These are phyloP conservation scores for honey bee (Apis mellifera) DNA, from an alignment of 1,140 invertebrate genomes.

Conservation along the genomic window Amel_HAv3.1 CM009937.2:5826501-5827000, in stretches of 20 bases:
- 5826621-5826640: neutral
- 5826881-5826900: no score
- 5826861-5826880: no score
- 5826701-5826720: neutral
- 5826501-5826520: neutral
- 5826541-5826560: conserved; percentile 9
- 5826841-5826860: neutral
- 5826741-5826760: neutral
- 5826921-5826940: no score
- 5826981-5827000: no score
- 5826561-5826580: neutral
- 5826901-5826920: no score
- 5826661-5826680: neutral
- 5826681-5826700: neutral
- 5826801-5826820: neutral
- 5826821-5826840: neutral
- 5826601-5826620: neutral
- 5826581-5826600: neutral
- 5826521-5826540: neutral
- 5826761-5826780: no score
- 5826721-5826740: neutral
- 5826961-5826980: no score
- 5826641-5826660: neutral
- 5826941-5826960: no score
- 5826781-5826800: neutral